Evolutionary conservation across 2,113 vertebrate species (phyloP).

Genomic region (Apaloderma vittatum): DNA sequence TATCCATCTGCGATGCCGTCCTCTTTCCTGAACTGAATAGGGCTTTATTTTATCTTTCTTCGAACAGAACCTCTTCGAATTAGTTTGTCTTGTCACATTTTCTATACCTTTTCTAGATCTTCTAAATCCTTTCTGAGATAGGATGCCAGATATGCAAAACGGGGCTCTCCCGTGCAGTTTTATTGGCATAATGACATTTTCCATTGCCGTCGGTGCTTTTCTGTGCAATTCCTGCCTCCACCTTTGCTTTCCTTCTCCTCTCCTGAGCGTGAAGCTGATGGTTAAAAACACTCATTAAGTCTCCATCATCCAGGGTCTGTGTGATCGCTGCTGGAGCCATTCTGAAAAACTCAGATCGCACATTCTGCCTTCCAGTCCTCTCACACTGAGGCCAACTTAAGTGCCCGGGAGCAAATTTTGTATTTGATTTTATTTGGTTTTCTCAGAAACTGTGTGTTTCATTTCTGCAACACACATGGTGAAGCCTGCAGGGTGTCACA

Average conservation of each 20-base stretch:
- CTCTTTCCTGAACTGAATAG: not conserved
- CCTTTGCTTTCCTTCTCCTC: not conserved
- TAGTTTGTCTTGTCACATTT: not conserved
- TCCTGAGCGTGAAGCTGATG: not conserved
- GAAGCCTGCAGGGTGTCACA: no score
- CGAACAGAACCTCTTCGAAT: not conserved
- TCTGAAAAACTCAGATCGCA: no score
- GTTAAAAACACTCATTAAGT: not conserved
- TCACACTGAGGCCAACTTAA: no score
- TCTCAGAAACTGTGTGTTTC: no score
- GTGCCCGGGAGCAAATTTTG: no score
- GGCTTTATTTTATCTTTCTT: not conserved
- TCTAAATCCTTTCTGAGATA: not conserved
- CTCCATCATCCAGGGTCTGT: accelerated
- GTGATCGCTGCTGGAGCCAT: no score
- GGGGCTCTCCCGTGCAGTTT: not conserved
- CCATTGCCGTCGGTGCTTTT: accelerated
- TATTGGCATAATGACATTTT: not conserved
- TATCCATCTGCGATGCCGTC: accelerated
- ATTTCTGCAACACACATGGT: no score
- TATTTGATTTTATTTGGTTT: no score
- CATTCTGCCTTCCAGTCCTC: no score
- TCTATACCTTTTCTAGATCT: not conserved
- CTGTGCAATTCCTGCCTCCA: not conserved
- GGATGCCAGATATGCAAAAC: not conserved